Conservation (phyloP, 2,888 invertebrate species). For the Rhorus exstirpatorius region DNA sequence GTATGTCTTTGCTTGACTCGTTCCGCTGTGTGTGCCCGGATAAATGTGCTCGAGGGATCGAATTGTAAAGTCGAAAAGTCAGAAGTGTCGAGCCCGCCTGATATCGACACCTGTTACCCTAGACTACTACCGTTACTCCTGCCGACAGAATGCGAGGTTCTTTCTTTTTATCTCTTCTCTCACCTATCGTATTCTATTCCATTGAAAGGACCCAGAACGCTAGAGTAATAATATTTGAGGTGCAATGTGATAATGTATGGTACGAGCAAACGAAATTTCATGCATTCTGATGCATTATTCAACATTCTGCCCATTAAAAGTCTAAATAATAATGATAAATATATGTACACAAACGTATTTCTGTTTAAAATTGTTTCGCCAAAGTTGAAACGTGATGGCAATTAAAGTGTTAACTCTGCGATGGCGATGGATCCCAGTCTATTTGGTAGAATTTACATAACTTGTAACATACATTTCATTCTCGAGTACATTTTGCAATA, state of each 20-base stretch:
- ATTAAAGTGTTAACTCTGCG: neutral
- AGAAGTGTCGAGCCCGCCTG: conserved; percentile 53
- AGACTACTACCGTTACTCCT: neutral
- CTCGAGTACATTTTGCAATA: conserved; percentile 21
- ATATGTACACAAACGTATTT: neutral
- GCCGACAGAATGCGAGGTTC: conserved; percentile 23
- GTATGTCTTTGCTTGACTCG: conserved; percentile 28
- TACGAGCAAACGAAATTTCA: neutral
- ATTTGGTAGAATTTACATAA: conserved; percentile 8
- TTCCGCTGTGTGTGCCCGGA: neutral
- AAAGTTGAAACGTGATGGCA: neutral
- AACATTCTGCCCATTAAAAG: neutral
- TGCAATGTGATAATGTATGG: neutral
- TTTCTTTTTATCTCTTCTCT: neutral
- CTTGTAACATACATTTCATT: conserved; percentile 12
- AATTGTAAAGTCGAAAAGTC: conserved; percentile 56
- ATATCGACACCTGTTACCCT: conserved; percentile 67
- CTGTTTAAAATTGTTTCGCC: neutral
- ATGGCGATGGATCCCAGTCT: neutral
- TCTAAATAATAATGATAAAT: too few species aligned
- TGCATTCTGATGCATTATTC: neutral
- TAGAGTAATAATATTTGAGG: neutral
- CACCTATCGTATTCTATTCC: neutral
- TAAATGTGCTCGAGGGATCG: conserved; percentile 42
- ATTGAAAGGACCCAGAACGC: neutral